Conservation (phyloP, 2,888 invertebrate species). For the Lamellibrachia satsuma region DNA sequence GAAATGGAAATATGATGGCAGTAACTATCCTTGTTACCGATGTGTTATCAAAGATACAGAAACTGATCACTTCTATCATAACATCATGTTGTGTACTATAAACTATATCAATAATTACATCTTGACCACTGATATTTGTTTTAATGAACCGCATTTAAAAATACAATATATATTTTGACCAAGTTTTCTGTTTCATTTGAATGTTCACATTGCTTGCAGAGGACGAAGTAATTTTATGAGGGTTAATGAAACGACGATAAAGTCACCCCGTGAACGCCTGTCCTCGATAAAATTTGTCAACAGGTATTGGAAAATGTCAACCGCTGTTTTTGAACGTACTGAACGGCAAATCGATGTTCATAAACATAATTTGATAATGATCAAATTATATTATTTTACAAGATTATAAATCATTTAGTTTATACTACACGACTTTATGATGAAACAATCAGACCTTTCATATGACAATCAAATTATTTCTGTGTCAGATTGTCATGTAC, state of each 20-base stretch:
- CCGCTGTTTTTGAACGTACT: no score
- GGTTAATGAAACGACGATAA: not conserved
- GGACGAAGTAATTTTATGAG: not conserved
- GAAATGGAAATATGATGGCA: not conserved
- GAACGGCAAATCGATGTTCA: no score
- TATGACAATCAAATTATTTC: no score
- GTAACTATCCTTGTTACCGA: not conserved
- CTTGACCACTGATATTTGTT: not conserved
- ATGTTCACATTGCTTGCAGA: not conserved
- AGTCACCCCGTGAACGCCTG: not conserved
- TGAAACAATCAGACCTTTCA: no score
- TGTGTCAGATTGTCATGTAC: no score
- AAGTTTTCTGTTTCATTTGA: not conserved
- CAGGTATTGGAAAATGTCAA: no score
- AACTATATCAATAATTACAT: not conserved
- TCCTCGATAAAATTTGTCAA: no score
- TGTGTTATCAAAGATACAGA: not conserved
- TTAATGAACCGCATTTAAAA: no score
- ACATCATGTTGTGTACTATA: not conserved
- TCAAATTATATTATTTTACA: no score
- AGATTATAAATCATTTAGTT: no score
- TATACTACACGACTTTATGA: not conserved
- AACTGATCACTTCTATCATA: not conserved
- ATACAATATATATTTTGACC: not conserved
- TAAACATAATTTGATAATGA: no score